Evolutionary conservation across 2,113 vertebrate genomes (phyloP), one percentile per base, ranked within the genome.

Genomic region (Barbus barbus): DNA sequence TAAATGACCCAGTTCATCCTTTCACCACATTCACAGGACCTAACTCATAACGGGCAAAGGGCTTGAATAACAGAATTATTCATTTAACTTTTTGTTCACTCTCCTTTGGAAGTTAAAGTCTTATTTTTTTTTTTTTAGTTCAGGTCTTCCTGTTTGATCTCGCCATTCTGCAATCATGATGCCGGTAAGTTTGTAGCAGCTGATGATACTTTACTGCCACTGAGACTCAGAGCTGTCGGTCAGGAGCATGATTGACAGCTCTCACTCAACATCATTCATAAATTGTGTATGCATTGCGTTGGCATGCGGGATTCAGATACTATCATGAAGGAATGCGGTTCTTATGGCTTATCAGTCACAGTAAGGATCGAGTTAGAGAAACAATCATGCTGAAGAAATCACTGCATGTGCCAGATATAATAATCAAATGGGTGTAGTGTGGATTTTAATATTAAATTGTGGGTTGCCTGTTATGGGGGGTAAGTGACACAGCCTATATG

Each of bases 161-260:
- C 36, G 51, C 28, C 73, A 81, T 5, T 83, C 36, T 63, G 89
- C 87, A 80, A 86, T 58, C 81, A 94, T 94, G 94, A 92, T 94
- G 79, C 93, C 93, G 93, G 94, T 95, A 88, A 93, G 94, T 92
- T 87, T 85, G 67, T 61, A 9, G 8, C 38, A 74, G 44, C 72
- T 74, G 72, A 26, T 48, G 26, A 18, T 75, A 75, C 72, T 38
- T 58, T 31, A 26, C 36, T 26, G 41, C n/a, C 9, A 6, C 36
- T n/a, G 6, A 69, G 63, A 81, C 46, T 81, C 44, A 8, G 78
- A 61, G n/a, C 56, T 44, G 36, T 79, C 20, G 60, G 14, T 44
- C 9, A 16, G 2, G 18, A 44, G 16, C 5, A 20, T 69, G 46
- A 71, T 24, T 33, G 83, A 77, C 58, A 77, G 44, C 76, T 78